These are phyloP conservation scores for Crotalus viridis DNA, from an alignment of 2,113 vertebrate genomes.

Conservation along the genomic window DNA sequence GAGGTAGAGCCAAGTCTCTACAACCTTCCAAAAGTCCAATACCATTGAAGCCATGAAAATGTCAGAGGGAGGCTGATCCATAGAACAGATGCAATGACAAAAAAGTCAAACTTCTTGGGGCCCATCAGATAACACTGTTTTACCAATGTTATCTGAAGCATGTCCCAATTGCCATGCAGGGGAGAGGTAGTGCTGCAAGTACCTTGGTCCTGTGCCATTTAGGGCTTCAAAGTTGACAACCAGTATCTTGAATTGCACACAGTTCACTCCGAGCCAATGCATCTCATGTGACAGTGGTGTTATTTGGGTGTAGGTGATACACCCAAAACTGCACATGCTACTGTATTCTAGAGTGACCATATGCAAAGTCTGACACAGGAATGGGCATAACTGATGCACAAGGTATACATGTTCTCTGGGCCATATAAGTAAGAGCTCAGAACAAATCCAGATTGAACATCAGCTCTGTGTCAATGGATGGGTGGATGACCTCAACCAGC, in stretches of 20 bases:
- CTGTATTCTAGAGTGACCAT: neutral
- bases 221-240: neutral
- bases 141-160: neutral
- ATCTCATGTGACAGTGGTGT: neutral
- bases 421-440: neutral
- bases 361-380: neutral
- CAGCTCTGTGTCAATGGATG: neutral
- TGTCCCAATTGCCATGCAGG: neutral
- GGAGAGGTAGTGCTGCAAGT: neutral
- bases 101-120: neutral
- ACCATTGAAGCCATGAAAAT: neutral
- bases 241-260: neutral
- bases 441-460: neutral
- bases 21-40: neutral
- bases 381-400: neutral
- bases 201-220: neutral
- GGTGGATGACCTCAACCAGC: neutral
- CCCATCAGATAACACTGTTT: neutral
- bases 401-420: neutral
- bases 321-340: neutral
- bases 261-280: neutral
- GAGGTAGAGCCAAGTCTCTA: neutral
- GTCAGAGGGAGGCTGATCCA: neutral
- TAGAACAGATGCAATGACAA: neutral
- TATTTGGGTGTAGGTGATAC: neutral